These are phyloP conservation scores for Telmatherina bonti DNA, from an alignment of 2,797 vertebrate genomes.

Conservation along the genomic window DNA sequence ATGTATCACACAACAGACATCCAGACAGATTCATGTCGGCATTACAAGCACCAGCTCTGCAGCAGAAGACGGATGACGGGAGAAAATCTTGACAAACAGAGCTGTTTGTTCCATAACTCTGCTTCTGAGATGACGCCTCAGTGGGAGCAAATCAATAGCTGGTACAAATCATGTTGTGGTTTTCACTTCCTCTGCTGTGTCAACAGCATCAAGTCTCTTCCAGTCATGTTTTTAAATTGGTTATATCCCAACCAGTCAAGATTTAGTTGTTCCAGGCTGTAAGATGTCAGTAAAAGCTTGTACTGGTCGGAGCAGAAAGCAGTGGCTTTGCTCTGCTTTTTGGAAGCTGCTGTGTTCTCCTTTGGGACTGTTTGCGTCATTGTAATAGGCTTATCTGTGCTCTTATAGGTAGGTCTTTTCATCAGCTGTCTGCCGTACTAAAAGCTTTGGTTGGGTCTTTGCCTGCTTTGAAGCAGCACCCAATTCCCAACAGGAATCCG, in stretches of 20 bases:
- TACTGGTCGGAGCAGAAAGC: conserved; percentile 29
- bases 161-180: background rate
- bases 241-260: background rate
- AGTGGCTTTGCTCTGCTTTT: conserved; percentile 43
- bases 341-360: conserved; percentile 34
- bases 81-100: conserved; percentile 40
- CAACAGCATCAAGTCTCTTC: background rate
- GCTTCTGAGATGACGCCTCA: conserved; percentile 28
- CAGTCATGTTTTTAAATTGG: background rate
- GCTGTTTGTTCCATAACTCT: conserved; percentile 55
- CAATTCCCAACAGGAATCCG: conserved; percentile 7
- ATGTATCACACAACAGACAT: conserved; percentile 30
- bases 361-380: conserved; percentile 40
- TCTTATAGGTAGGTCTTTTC: conserved; percentile 25
- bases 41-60: conserved; percentile 34
- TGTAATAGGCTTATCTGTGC: conserved; percentile 59
- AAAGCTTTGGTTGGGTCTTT: conserved; percentile 31
- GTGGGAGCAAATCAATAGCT: conserved; percentile 35
- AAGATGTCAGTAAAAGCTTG: conserved; percentile 11
- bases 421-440: conserved; percentile 40
- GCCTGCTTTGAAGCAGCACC: conserved; percentile 44
- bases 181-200: conserved; percentile 3
- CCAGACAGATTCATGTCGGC: conserved; percentile 66
- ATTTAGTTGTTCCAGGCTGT: background rate
- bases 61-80: conserved; percentile 38